Evolutionary conservation across 2,113 vertebrate species (phyloP).

Genomic region (Xenus cinereus): DNA sequence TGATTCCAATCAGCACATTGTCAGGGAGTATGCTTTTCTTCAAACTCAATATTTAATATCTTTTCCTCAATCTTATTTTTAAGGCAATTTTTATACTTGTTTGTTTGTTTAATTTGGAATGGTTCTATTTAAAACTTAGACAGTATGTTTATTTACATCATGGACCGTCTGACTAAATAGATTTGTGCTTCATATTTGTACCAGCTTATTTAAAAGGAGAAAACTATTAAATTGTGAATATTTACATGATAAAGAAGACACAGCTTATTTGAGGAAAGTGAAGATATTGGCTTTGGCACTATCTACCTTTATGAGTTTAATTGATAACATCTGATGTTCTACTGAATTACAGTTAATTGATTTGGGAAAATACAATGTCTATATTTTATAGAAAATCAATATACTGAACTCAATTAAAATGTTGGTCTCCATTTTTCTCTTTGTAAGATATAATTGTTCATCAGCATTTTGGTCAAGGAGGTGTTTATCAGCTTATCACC

Average conservation of each 20-base stretch:
- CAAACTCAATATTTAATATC: background rate
- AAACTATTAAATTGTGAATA: background rate
- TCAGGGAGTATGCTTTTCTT: background rate
- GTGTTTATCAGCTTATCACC: background rate
- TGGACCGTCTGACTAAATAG: background rate
- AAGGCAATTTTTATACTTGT: background rate
- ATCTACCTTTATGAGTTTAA: background rate
- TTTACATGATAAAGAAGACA: background rate
- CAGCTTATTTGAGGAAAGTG: background rate
- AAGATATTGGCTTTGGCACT: background rate
- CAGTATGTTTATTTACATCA: background rate
- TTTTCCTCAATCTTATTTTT: background rate
- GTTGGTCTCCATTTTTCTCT: background rate
- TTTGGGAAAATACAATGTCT: background rate
- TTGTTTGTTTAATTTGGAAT: background rate
- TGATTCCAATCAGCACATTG: background rate
- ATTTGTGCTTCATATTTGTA: background rate
- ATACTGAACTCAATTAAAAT: background rate
- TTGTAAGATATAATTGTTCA: background rate
- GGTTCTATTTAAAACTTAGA: background rate
- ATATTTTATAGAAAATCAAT: background rate
- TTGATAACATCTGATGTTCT: background rate
- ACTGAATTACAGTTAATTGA: background rate
- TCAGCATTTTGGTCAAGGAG: background rate
- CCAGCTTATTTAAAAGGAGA: constrained; percentile 16